Evolutionary conservation across 2,888 invertebrate species (phyloP), one percentile per base, ranked within the genome.

Genomic region (Hyposoter didymator): DNA sequence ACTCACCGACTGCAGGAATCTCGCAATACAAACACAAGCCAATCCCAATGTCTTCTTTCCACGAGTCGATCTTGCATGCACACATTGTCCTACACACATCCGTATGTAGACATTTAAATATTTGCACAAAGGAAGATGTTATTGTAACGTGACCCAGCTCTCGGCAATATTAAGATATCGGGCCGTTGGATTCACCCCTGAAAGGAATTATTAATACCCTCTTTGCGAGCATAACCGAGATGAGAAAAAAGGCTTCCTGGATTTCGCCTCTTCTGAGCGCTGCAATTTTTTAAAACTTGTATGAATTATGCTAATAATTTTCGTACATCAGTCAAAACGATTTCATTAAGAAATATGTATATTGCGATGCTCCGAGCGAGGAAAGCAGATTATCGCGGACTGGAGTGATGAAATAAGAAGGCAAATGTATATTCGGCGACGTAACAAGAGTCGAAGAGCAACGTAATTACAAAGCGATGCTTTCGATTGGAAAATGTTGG

Each of bases 131-230:
- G 90, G 89, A 91, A 89, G 88, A 90, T 88, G 89, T 90, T 85
- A 87, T 88, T 89, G 90, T 89, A 90, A 90, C 88, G 90, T 89
- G 92, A 92, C 91, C 91, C 90, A 89, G 87, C 81, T 88, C 89
- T 81, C 88, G 89, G 88, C 91, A 92, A 92, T 81, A 81, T 92
- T 92, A 91, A 92, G 92, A 92, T 92, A 92, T 92, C 90, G 90
- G 88, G 84, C 87, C 76, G 88, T n/a, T 52, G 86, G 84, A 55
- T 69, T 83, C 75, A 85, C 73, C 82, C 87, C 88, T 87, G 89
- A 90, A 90, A 90, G 89, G 87, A 88, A 90, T 91, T 92, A 91
- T 90, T 90, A 90, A 88, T 87, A 87, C 76, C 81, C 75, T 87
- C 88, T 88, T 89, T 88, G 84, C 88, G 79, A 59, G 81, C 67